A percentile compares a stretch with the other conserved stretches of the same genome.
phyloP scores from a whole-genome alignment of 2,888 invertebrate genomes.

The Brenthis ino region DNA sequence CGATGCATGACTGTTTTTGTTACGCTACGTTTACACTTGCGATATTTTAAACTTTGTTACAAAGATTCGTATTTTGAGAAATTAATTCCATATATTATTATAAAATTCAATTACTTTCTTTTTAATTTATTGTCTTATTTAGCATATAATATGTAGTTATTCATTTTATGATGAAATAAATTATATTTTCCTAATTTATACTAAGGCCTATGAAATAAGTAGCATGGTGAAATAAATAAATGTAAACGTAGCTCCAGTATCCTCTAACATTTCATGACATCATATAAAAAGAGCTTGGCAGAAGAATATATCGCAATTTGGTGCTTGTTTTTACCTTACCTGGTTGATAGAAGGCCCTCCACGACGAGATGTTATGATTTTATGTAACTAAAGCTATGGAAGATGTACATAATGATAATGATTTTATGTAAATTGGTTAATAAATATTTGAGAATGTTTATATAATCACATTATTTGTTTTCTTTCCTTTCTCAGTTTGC shows the following conservation, averaged over 20 bases:
- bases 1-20: conserved; percentile 2
- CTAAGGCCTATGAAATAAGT: neutral
- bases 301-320: conserved; percentile 73
- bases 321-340: conserved; percentile 75
- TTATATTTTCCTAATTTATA: neutral
- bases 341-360: conserved; percentile 80
- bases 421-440: conserved; percentile 83
- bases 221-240: neutral
- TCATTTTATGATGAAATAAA: neutral
- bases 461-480: conserved; percentile 70
- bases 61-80: neutral
- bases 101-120: too few species aligned
- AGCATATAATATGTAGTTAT: neutral
- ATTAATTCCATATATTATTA: too few species aligned
- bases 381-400: conserved; percentile 78
- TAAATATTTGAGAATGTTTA: conserved; percentile 83
- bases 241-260: conserved; percentile 18
- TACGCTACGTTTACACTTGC: conserved; percentile 6
- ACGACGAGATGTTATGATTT: conserved; percentile 74
- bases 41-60: neutral
- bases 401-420: conserved; percentile 80
- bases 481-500: conserved; percentile 39
- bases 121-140: neutral
- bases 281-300: conserved; percentile 66
- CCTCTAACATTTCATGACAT: conserved; percentile 3